A percentile compares a stretch with the other conserved stretches of the same genome.
Evolutionary conservation across 2,888 invertebrate genomes (phyloP).

Genomic region (Tipula helvola): DNA sequence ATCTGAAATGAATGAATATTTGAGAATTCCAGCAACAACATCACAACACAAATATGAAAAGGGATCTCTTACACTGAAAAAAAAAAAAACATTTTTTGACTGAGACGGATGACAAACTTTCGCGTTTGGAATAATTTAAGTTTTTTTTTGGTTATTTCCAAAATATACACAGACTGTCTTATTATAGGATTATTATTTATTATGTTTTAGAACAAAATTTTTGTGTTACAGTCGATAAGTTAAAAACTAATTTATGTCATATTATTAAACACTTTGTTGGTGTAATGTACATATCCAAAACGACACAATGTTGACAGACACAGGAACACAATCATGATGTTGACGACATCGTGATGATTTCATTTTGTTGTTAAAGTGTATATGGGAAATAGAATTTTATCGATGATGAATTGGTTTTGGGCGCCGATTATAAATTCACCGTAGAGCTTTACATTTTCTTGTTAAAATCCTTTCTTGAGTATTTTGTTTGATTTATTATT

Average conservation of each 20-base stretch:
- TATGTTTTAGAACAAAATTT: not conserved
- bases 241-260: not conserved
- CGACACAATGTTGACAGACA: not conserved
- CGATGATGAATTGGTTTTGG: not conserved
- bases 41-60: not conserved
- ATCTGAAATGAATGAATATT: not conserved
- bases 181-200: not conserved
- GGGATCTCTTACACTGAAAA: not conserved
- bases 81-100: not conserved
- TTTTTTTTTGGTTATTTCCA: not conserved
- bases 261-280: not conserved
- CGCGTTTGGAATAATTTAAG: conserved; percentile 7
- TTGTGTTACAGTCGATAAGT: not conserved
- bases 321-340: conserved; percentile 4
- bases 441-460: not conserved
- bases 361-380: not conserved
- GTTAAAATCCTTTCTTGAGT: not conserved
- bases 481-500: not conserved
- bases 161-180: not conserved
- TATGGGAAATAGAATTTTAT: not conserved
- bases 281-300: not conserved
- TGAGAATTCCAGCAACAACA: not conserved
- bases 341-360: not conserved
- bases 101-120: conserved; percentile 10
- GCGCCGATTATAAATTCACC: not conserved